Conservation (phyloP, 1,140 invertebrate species). For the Aphaenogaster floridana region DNA sequence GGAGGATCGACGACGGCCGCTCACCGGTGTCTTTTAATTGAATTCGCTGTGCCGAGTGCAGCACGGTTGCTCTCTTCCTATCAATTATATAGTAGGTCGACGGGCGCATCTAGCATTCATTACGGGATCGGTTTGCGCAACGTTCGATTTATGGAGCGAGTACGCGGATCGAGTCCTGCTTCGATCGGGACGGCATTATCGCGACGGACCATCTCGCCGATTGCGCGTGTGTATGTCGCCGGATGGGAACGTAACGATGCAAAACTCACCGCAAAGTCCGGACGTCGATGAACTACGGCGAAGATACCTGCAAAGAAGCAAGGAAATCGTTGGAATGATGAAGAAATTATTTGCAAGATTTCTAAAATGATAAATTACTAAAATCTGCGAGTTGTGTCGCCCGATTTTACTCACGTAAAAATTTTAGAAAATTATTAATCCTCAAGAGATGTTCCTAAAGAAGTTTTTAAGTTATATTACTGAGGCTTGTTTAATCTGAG, state of each 20-base stretch:
- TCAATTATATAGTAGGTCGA: constrained; percentile 75
- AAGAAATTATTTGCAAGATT: constrained; percentile 9
- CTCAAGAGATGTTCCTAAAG: neutral
- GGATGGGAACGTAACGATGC: constrained; percentile 40
- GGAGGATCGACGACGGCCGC: constrained; percentile 1
- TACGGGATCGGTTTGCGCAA: constrained; percentile 69
- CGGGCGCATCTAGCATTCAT: constrained; percentile 69
- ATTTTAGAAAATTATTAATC: neutral
- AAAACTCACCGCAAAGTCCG: neutral
- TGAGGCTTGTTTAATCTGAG: neutral
- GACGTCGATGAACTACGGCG: constrained; percentile 7
- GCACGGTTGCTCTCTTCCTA: constrained; percentile 66
- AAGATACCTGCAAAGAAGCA: neutral
- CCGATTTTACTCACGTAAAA: neutral
- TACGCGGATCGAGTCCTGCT: constrained; percentile 44
- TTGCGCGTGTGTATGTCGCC: constrained; percentile 16
- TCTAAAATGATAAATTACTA: neutral
- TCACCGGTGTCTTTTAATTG: constrained; percentile 57
- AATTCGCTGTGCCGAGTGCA: constrained; percentile 30
- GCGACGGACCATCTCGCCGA: constrained; percentile 61
- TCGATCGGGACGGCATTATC: constrained; percentile 66
- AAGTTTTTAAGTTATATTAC: neutral
- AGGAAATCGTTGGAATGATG: neutral
- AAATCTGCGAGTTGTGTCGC: neutral
- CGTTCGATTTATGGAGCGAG: constrained; percentile 72